Percentiles rank a stretch among this genome's conserved stretches.
Conservation (phyloP, 2,113 vertebrate species). For the Loxodonta africana region DNA sequence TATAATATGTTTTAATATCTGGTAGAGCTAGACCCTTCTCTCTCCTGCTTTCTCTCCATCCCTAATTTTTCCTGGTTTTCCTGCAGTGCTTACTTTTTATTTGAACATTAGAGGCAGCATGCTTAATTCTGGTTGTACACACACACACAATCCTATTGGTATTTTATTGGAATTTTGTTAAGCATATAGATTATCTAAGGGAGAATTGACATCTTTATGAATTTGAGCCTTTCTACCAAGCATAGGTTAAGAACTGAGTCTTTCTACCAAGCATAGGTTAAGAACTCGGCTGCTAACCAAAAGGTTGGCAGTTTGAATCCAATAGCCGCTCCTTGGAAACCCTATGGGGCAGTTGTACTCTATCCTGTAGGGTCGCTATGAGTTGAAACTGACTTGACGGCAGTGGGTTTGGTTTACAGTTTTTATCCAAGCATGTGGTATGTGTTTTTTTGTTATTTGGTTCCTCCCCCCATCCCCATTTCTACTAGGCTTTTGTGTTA, state of each 20-base stretch:
- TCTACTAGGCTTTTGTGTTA: conserved; percentile 20
- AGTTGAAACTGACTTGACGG: too few species aligned
- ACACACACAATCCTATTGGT: background rate
- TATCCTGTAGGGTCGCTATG: too few species aligned
- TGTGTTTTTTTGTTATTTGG: background rate
- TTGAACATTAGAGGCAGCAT: background rate
- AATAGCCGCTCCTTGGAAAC: too few species aligned
- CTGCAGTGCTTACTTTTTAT: background rate
- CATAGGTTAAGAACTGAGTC: background rate
- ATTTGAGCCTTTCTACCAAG: conserved; percentile 2
- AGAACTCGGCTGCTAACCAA: too few species aligned
- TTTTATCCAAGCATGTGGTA: background rate
- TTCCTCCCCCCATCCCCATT: background rate
- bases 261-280: background rate
- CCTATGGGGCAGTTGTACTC: too few species aligned
- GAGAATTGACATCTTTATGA: background rate
- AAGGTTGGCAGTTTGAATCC: too few species aligned
- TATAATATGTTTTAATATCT: background rate
- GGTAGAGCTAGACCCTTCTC: background rate
- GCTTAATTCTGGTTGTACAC: background rate
- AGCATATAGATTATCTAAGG: background rate
- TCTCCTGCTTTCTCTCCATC: background rate
- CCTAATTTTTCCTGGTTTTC: background rate
- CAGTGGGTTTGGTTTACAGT: too few species aligned
- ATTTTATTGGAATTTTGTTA: background rate